Base-by-base conservation (phyloP, 2,113 vertebrate species). In the Chionis minor region DNA sequence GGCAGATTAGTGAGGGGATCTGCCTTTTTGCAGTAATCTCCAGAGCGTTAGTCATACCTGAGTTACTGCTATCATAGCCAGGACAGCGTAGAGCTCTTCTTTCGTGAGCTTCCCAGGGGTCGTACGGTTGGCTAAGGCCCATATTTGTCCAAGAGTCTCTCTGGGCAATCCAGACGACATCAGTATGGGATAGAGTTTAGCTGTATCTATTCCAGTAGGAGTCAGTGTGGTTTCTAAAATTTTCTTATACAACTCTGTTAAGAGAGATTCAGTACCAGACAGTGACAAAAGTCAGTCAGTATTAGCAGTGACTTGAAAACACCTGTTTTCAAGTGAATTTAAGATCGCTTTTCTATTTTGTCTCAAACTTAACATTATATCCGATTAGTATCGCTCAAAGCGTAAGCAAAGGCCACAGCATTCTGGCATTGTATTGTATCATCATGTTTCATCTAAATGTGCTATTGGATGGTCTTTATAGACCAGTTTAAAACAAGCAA, bases 111-210 rank as follows among this genome's bases (percentile, higher is more conserved):
- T 99, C 66, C 99, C 99, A 4, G 99, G 99, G 23, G 99, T 99
- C 45, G 99, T 99, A 77, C 99, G 99, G 96, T 99, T 99, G 97
- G 99, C 99, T 78, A 99, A 81, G 14, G 99, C 99, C 99, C 99
- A 99, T 86, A 99, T 99, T 94, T 99, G 99, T 30, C 99, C 99
- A 65, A 99, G 98, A 3, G 99, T 99, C 98, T 99, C 99, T 54
- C 99, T 98, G 92, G 99, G 99, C 97, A 99, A 98, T 24, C 99
- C 99, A 38, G 99, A 99, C 0, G 99, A 99, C 98, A 99, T 99
- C 94, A 99, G 98, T 85, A 99, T 99, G 42, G 99, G 99, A 95
- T 99, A 99, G 61, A 99, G 99, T 94, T 99, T 99, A 92, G 98
- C 98, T 58, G 99, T 99, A 96, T 99, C 99, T 72, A 99, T 99